Percentiles rank a stretch among this genome's conserved stretches.
Evolutionary conservation across 2,888 invertebrate genomes (phyloP).

Genomic region (Cosmorhoe ocellata): DNA sequence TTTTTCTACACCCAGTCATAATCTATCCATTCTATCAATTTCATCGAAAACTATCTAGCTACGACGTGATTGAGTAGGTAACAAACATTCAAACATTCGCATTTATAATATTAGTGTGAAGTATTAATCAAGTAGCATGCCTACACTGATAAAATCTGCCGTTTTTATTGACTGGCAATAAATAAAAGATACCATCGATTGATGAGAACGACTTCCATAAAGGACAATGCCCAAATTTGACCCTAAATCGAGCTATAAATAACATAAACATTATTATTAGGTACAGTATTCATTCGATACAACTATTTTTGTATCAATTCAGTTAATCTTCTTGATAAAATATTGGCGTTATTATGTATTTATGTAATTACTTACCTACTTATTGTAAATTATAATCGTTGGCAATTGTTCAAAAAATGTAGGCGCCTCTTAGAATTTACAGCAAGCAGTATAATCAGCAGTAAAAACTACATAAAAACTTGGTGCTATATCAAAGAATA

Average conservation of each 20-base stretch:
- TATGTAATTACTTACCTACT: background rate
- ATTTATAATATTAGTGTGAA: constrained; percentile 23
- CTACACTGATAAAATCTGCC: constrained; percentile 15
- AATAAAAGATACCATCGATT: constrained; percentile 16
- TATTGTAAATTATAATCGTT: constrained; percentile 5
- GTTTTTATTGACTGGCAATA: constrained; percentile 14
- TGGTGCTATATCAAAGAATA: constrained; percentile 30
- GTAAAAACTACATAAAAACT: constrained; percentile 23
- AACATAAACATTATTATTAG: background rate
- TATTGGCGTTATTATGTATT: background rate
- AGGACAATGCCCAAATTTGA: constrained; percentile 19
- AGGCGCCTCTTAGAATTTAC: constrained; percentile 10
- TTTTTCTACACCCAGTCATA: no score
- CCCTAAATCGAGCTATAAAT: constrained; percentile 1
- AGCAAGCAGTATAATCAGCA: constrained; percentile 12
- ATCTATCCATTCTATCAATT: no score
- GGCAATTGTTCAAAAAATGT: constrained; percentile 15
- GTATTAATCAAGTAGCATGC: constrained; percentile 20
- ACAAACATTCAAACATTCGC: no score
- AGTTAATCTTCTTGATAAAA: background rate
- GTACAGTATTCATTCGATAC: no score
- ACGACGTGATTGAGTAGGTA: no score
- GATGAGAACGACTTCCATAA: constrained; percentile 10
- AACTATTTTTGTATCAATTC: background rate
- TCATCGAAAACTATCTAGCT: no score